Conservation (phyloP, 2,797 vertebrate species). For the Galago senegalensis region DNA sequence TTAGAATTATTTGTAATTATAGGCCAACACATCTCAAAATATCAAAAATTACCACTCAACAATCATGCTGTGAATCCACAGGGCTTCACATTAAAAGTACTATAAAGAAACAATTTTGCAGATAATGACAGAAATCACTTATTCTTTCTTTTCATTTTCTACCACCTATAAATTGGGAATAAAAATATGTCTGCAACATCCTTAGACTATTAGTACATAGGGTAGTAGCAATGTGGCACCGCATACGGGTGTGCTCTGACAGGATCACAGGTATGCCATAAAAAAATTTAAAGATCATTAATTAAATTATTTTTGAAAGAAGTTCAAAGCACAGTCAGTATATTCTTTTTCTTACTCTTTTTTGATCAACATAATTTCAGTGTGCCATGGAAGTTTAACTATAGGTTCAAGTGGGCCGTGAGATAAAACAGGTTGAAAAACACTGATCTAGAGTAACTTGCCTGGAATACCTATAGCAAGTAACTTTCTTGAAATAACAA, state of each 20-base stretch:
- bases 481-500: background rate
- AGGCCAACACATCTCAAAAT: background rate
- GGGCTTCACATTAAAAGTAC: background rate
- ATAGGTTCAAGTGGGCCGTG: too few relatives aligned
- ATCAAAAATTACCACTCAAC: slow-evolving; percentile 3
- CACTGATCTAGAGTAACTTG: too few relatives aligned
- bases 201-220: background rate
- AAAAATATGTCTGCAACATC: background rate
- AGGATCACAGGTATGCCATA: too few relatives aligned
- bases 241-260: too few relatives aligned
- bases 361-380: too few relatives aligned
- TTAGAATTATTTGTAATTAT: slow-evolving; percentile 18
- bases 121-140: slow-evolving; percentile 28
- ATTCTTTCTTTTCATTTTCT: background rate
- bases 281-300: too few relatives aligned
- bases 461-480: background rate
- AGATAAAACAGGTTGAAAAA: too few relatives aligned
- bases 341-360: too few relatives aligned
- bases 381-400: too few relatives aligned
- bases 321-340: too few relatives aligned
- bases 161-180: background rate
- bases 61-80: background rate
- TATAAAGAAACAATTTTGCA: slow-evolving; percentile 20
- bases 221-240: too few relatives aligned
- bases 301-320: too few relatives aligned